phyloP scores from a whole-genome alignment of 1,140 invertebrate species.

The Pomacea maculata region DNA sequence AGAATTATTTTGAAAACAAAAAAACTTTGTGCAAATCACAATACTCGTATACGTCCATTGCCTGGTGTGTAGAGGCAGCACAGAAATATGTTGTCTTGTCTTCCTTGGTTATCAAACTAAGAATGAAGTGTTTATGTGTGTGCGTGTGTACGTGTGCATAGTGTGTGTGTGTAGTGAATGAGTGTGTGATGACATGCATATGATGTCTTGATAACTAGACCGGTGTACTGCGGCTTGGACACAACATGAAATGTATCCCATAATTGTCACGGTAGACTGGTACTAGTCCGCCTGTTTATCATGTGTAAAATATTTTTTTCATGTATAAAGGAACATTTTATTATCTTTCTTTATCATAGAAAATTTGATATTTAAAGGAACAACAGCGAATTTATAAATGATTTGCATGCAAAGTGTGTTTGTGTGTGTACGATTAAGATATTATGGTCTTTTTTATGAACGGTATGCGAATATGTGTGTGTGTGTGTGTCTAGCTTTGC shows the following conservation, averaged over 20 bases:
- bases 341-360: neutral
- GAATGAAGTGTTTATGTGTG: neutral
- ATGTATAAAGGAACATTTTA: neutral
- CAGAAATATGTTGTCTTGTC: too few relatives aligned
- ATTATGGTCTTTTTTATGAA: neutral
- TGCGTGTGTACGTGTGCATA: neutral
- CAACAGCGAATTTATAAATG: neutral
- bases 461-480: neutral
- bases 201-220: neutral
- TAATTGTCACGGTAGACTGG: too few relatives aligned
- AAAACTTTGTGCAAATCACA: too few relatives aligned
- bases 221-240: too few relatives aligned
- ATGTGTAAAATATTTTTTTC: neutral
- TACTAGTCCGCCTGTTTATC: neutral
- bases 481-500: neutral
- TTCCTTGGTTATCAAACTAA: too few relatives aligned
- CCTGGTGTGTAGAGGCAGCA: too few relatives aligned
- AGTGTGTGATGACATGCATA: neutral
- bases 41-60: too few relatives aligned
- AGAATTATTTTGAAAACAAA: too few relatives aligned
- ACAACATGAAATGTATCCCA: too few relatives aligned
- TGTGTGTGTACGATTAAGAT: neutral
- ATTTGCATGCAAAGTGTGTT: neutral
- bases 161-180: neutral
- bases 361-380: neutral